Base-by-base conservation (phyloP, 2,888 invertebrate species). In the Trichopoda pennipes region DNA sequence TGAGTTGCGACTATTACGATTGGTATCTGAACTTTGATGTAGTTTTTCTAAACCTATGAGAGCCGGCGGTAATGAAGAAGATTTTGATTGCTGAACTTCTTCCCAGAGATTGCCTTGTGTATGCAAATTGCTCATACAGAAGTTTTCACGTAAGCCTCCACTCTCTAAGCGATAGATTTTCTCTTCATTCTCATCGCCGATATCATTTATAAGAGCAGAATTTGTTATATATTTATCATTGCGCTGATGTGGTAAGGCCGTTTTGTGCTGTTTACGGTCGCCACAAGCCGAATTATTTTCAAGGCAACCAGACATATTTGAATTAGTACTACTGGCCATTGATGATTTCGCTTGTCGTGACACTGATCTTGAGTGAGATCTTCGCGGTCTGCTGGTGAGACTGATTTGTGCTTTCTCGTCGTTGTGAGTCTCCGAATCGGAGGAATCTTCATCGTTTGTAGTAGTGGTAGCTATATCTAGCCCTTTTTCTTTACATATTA, bases 401-500 rank as follows among this genome's bases (percentile, higher is more conserved):
- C 3, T 35, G 23, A 19, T 10, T n/a, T 53, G 69, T 10, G 44
- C 49, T 61, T 56, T 80, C 56, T 77, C 76, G 21, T 61, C 68
- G 75, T 84, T 77, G 72, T 60, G 66, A 64, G 81, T 85, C 75
- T 70, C 60, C 49, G 78, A 56, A 1, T 80, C 28, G 3, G 84
- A 83, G 21, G 85, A 84, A 47, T 85, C 84, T 76, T 86, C 86
- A 85, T 85, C 87, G 86, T 85, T 86, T n/a, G 81, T 82, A 66
- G 85, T 86, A 53, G 86, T 87, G 64, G 86, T 86, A 75, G 86
- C 87, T 70, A 87, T 86, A 84, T 90, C 88, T 77, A 89, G 86
- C 77, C 90, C 90, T 85, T 90, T 90, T 88, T 91, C 91, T 87
- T 91, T 91, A 90, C 91, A 91, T 91, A 91, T 91, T 91, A 91